Conservation (phyloP, 2,888 invertebrate species). For the Horisme vitalbata region DNA sequence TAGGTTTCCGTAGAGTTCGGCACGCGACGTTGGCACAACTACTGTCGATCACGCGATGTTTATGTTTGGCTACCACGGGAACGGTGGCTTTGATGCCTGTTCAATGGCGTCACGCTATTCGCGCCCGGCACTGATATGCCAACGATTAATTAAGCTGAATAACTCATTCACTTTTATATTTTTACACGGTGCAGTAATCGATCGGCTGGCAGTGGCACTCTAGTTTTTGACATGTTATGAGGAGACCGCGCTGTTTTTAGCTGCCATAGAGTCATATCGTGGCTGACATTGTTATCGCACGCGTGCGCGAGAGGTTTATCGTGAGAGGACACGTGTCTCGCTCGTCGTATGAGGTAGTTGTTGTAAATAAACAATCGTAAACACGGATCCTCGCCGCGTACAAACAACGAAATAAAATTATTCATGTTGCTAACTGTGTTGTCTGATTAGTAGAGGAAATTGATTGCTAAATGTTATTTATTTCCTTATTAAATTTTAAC, state of each 20-base stretch:
- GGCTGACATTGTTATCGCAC: slow-evolving; percentile 43
- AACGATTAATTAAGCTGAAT: slow-evolving; percentile 41
- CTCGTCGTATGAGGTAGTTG: background rate
- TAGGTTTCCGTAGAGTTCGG: slow-evolving; percentile 36
- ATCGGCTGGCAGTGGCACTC: slow-evolving; percentile 5
- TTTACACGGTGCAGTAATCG: slow-evolving; percentile 23
- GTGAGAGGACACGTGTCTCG: slow-evolving; percentile 51
- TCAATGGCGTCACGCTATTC: slow-evolving; percentile 53
- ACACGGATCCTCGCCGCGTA: slow-evolving; percentile 20
- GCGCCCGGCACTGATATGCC: slow-evolving; percentile 45
- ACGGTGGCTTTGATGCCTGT: slow-evolving; percentile 47
- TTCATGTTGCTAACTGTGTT: slow-evolving; percentile 15
- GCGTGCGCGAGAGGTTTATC: slow-evolving; percentile 39
- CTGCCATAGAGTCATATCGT: slow-evolving; percentile 15
- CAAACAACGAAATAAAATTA: slow-evolving; percentile 12
- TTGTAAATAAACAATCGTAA: slow-evolving; percentile 57
- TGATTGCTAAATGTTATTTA: slow-evolving; percentile 9
- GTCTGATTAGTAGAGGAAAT: slow-evolving; percentile 20
- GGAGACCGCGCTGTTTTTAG: slow-evolving; percentile 30
- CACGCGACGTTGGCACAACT: slow-evolving; percentile 48
- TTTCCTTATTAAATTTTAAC: slow-evolving; percentile 18
- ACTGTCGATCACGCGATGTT: slow-evolving; percentile 76
- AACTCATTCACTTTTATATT: slow-evolving; percentile 33
- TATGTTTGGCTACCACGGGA: slow-evolving; percentile 76
- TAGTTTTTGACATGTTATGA: slow-evolving; percentile 22